Evolutionary conservation across 2,113 vertebrate genomes (phyloP).

Genomic region (Neomonachus schauinslandi): DNA sequence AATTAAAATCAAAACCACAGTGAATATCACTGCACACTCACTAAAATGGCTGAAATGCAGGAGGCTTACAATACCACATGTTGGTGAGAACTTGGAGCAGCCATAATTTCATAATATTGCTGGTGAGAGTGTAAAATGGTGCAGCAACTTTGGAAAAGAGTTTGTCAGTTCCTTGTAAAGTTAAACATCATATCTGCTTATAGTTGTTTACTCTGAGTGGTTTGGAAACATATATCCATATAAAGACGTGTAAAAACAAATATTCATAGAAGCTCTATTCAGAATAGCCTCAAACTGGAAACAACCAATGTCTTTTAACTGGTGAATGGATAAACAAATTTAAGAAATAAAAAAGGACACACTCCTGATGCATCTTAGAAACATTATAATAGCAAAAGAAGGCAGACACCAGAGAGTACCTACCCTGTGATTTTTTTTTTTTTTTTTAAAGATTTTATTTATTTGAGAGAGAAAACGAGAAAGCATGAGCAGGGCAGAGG

Average conservation of each 20-base stretch:
- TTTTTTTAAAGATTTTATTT: too few relatives aligned
- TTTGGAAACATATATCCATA: not conserved
- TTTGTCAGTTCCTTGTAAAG: not conserved
- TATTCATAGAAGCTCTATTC: not conserved
- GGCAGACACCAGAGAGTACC: not conserved
- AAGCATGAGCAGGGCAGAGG: too few relatives aligned
- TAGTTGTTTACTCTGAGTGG: not conserved
- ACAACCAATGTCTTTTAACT: conserved; percentile 30
- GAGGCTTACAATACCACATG: not conserved
- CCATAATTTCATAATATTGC: not conserved
- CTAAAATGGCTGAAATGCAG: not conserved
- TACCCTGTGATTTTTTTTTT: conserved; percentile 1
- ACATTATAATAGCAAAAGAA: conserved; percentile 17
- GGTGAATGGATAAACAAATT: conserved; percentile 37
- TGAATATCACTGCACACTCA: not conserved
- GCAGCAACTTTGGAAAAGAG: not conserved
- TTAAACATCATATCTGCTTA: not conserved
- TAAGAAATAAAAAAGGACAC: not conserved
- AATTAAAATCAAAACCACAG: not conserved
- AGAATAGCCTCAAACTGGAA: not conserved
- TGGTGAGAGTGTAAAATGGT: conserved; percentile 12
- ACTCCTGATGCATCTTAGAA: not conserved
- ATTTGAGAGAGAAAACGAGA: too few relatives aligned
- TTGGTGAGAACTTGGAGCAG: not conserved
- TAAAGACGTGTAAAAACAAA: not conserved